Percentiles rank a stretch among this genome's conserved stretches.
These are phyloP conservation scores for Ceyx erithaca DNA, from an alignment of 2,797 vertebrate species.

Conservation along the genomic window DNA sequence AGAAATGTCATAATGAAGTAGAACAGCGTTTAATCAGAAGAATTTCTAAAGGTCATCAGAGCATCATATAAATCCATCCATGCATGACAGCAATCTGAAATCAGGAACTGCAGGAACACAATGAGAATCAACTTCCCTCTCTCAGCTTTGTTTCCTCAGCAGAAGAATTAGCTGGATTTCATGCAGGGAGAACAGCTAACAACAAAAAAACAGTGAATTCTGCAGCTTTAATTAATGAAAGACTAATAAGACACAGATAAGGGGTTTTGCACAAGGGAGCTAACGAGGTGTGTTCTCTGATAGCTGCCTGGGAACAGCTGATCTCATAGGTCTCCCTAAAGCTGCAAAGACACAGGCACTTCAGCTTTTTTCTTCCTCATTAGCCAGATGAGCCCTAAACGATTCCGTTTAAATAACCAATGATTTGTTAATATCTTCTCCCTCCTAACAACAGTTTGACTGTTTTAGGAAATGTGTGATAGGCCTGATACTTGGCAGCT, in stretches of 20 bases:
- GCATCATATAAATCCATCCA: slow-evolving; percentile 74
- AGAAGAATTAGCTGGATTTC: slow-evolving; percentile 52
- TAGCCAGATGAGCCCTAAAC: slow-evolving; percentile 39
- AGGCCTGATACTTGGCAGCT: not conserved
- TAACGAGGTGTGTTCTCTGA: slow-evolving; percentile 30
- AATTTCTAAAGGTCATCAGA: slow-evolving; percentile 81
- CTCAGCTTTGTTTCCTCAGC: slow-evolving; percentile 19
- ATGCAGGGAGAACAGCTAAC: slow-evolving; percentile 10
- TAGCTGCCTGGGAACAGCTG: not conserved
- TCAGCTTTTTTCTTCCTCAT: slow-evolving; percentile 20
- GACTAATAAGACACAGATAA: slow-evolving; percentile 55
- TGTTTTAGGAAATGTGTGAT: not conserved
- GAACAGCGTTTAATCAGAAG: slow-evolving; percentile 78
- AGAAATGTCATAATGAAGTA: slow-evolving; percentile 80
- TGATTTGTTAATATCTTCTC: slow-evolving; percentile 65
- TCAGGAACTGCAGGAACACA: slow-evolving; percentile 63
- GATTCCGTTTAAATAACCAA: slow-evolving; percentile 43
- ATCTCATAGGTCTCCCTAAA: not conserved
- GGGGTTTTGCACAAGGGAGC: slow-evolving; percentile 17
- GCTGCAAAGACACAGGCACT: slow-evolving; percentile 3
- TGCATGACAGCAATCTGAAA: slow-evolving; percentile 69
- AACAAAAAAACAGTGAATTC: slow-evolving; percentile 36
- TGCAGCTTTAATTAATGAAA: slow-evolving; percentile 64
- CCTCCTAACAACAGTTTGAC: not conserved
- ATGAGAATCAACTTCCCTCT: slow-evolving; percentile 54